These are phyloP conservation scores for Pelmatolapia mariae DNA, from an alignment of 2,113 vertebrate species.

Conservation along the genomic window DNA sequence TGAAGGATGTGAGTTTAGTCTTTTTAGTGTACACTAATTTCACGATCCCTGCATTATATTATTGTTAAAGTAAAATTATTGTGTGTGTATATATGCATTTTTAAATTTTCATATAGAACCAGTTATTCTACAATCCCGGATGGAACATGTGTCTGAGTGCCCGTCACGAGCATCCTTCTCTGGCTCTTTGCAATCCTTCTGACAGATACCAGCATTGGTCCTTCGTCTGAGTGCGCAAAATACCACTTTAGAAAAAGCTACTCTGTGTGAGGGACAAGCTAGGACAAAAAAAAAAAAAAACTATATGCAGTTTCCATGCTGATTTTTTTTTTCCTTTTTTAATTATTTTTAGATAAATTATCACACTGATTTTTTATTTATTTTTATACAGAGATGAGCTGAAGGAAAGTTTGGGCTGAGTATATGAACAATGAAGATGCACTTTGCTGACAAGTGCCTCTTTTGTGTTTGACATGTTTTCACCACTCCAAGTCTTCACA, in stretches of 20 bases:
- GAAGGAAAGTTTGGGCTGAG: constrained; percentile 35
- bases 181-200: constrained; percentile 79
- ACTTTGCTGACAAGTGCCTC: constrained; percentile 4
- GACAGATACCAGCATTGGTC: constrained; percentile 89
- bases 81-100: not conserved
- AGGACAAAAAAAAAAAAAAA: not conserved
- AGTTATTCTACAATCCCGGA: constrained; percentile 79
- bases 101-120: constrained; percentile 70
- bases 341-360: constrained; percentile 13
- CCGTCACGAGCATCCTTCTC: constrained; percentile 76
- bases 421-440: not conserved
- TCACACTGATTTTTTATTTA: constrained; percentile 63
- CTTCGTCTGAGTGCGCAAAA: constrained; percentile 59
- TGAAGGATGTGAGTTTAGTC: constrained; percentile 76
- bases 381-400: constrained; percentile 63
- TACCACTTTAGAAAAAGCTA: constrained; percentile 4
- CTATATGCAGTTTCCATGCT: constrained; percentile 1
- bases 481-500: not conserved
- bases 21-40: not conserved
- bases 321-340: not conserved
- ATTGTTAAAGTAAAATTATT: not conserved
- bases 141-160: constrained; percentile 84
- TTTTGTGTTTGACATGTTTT: constrained; percentile 8
- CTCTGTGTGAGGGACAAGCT: constrained; percentile 14
- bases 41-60: not conserved